A percentile compares a stretch with the other conserved stretches of the same genome.
Evolutionary conservation across 64 coral and sea anemone genomes (phyloP).

Genomic region (Dendronephthya gigantea): DNA sequence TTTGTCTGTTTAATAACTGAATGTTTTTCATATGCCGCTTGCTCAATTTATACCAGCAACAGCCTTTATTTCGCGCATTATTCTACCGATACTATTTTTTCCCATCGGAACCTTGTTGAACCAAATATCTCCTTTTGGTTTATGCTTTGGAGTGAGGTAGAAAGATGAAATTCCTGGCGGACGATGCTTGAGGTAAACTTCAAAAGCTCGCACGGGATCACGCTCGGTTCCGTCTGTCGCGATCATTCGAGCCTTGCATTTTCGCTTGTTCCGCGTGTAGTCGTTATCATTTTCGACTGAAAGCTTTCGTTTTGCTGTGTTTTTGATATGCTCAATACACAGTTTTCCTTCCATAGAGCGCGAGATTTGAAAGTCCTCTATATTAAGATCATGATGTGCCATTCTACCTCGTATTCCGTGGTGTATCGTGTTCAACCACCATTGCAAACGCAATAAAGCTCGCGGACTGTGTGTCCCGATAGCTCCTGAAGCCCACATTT

Average conservation of each 20-base stretch:
- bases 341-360: slow-evolving; percentile 85
- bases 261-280: slow-evolving; percentile 66
- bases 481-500: slow-evolving; percentile 97
- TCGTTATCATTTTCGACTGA: slow-evolving; percentile 85
- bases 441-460: slow-evolving; percentile 68
- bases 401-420: slow-evolving; percentile 93
- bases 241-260: slow-evolving; percentile 80
- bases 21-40: background rate
- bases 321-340: slow-evolving; percentile 88
- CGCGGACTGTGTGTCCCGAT: slow-evolving; percentile 88
- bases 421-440: slow-evolving; percentile 95
- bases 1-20: background rate
- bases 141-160: slow-evolving; percentile 96
- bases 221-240: slow-evolving; percentile 93
- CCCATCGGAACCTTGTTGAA: slow-evolving; percentile 99
- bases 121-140: slow-evolving; percentile 99
- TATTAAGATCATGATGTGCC: slow-evolving; percentile 92
- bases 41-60: slow-evolving; percentile 90
- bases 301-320: slow-evolving; percentile 61
- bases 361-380: slow-evolving; percentile 96
- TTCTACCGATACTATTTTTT: slow-evolving; percentile 93
- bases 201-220: slow-evolving; percentile 91
- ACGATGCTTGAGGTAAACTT: slow-evolving; percentile 80
- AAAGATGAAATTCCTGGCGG: slow-evolving; percentile 99
- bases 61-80: slow-evolving; percentile 98